Percentiles rank a stretch among this genome's conserved stretches.
These are phyloP conservation scores for Eospalax fontanierii DNA, from an alignment of 2,797 vertebrate species.

Conservation along the genomic window DNA sequence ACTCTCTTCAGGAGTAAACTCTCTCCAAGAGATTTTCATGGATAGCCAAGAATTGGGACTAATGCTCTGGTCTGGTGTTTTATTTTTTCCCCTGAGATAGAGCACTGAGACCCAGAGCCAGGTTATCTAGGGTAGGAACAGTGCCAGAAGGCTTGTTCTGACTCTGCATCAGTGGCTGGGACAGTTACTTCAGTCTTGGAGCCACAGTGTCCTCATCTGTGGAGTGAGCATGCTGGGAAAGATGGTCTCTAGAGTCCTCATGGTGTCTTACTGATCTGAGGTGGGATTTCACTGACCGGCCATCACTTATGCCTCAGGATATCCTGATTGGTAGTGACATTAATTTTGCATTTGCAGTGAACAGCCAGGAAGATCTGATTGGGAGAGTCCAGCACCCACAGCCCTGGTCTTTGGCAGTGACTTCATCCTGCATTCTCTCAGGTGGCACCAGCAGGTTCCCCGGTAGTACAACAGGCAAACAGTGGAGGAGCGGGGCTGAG, in stretches of 20 bases:
- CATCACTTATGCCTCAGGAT: neutral
- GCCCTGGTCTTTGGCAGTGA: too few species aligned
- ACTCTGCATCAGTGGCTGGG: neutral
- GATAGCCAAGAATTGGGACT: neutral
- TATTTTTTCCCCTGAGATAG: neutral
- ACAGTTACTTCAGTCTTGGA: conserved; percentile 35
- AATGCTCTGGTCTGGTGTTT: neutral
- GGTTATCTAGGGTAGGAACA: neutral
- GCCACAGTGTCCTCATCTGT: neutral
- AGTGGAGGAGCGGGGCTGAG: too few species aligned
- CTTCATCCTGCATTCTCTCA: too few species aligned
- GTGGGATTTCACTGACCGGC: neutral
- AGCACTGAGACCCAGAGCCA: neutral
- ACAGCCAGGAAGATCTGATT: too few species aligned
- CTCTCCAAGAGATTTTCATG: neutral
- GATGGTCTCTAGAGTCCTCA: neutral
- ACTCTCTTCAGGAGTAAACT: neutral
- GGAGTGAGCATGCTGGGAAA: neutral
- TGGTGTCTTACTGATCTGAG: neutral
- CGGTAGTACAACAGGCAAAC: too few species aligned
- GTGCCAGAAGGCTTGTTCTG: neutral
- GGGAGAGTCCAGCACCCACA: too few species aligned
- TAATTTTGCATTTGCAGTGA: neutral
- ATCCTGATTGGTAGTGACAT: neutral
- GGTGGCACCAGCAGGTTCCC: too few species aligned